Evolutionary conservation across 2,797 vertebrate species (phyloP).

Genomic region (Enteromius paludinosus): DNA sequence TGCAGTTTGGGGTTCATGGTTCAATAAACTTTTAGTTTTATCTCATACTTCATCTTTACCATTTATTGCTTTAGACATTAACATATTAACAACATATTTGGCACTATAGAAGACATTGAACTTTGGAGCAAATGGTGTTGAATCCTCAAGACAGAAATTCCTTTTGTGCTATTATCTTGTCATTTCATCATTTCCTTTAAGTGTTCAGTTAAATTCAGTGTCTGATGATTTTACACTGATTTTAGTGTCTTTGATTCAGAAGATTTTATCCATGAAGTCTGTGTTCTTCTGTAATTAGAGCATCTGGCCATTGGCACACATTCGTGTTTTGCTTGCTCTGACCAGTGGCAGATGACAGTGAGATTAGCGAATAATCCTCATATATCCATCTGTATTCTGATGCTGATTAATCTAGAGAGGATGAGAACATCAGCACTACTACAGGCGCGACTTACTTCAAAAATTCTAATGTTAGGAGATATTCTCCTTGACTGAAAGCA

Average conservation of each 20-base stretch:
- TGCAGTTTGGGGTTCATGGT: background rate
- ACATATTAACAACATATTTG: background rate
- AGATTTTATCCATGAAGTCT: background rate
- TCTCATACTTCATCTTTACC: background rate
- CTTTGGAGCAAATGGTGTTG: background rate
- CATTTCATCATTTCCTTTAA: background rate
- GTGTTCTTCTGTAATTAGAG: slow-evolving; percentile 31
- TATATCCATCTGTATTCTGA: slow-evolving; percentile 80
- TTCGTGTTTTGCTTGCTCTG: slow-evolving; percentile 64
- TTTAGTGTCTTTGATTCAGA: background rate
- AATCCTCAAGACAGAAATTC: background rate
- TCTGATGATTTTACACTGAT: background rate
- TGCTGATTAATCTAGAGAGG: slow-evolving; percentile 76
- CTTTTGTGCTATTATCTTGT: background rate
- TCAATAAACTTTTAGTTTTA: slow-evolving; percentile 44
- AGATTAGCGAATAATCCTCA: slow-evolving; percentile 84
- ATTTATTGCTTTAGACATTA: background rate
- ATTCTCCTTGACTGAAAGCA: slow-evolving; percentile 48
- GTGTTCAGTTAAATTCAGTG: background rate
- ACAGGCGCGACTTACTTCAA: slow-evolving; percentile 70
- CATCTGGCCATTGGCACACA: slow-evolving; percentile 59
- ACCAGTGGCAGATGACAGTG: slow-evolving; percentile 79
- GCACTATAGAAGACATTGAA: background rate
- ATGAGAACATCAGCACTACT: slow-evolving; percentile 76
- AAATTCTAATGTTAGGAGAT: slow-evolving; percentile 14